phyloP scores from a whole-genome alignment of 2,113 vertebrate genomes.

The Sceloporus tristichus region DNA sequence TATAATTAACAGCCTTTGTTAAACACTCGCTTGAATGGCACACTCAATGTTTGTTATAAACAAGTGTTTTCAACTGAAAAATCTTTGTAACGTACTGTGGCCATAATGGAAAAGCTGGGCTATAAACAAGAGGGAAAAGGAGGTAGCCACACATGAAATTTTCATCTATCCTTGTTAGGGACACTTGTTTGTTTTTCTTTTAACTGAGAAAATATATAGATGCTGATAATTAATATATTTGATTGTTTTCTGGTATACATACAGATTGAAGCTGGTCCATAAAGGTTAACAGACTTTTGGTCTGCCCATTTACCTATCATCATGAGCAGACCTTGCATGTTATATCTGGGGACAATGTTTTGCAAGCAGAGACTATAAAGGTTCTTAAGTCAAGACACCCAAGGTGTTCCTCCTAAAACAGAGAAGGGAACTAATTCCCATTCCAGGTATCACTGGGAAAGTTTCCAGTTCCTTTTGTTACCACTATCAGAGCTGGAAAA shows the following conservation, averaged over 20 bases:
- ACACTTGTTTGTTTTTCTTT: constrained; percentile 28
- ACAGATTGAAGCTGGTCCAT: background rate
- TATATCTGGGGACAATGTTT: background rate
- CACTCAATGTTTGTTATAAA: constrained; percentile 48
- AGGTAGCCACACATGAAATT: constrained; percentile 48
- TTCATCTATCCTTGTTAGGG: background rate
- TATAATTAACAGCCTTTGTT: constrained; percentile 53
- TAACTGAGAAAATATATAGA: constrained; percentile 5
- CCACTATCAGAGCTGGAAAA: background rate
- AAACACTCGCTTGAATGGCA: constrained; percentile 47
- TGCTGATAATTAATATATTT: background rate
- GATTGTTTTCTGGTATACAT: background rate
- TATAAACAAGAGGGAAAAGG: constrained; percentile 32
- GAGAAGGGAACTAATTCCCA: background rate
- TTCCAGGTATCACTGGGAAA: background rate
- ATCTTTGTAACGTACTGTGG: background rate
- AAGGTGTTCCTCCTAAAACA: background rate
- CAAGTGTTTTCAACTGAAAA: constrained; percentile 48
- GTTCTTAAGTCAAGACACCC: background rate
- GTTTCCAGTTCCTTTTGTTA: background rate
- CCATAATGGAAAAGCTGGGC: constrained; percentile 27
- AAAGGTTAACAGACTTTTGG: background rate
- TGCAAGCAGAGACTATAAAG: background rate
- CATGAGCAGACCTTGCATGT: background rate
- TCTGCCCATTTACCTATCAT: background rate